Percentiles rank a stretch among this genome's conserved stretches.
phyloP scores from a whole-genome alignment of 2,113 vertebrate species.

The Pogona vitticeps region DNA sequence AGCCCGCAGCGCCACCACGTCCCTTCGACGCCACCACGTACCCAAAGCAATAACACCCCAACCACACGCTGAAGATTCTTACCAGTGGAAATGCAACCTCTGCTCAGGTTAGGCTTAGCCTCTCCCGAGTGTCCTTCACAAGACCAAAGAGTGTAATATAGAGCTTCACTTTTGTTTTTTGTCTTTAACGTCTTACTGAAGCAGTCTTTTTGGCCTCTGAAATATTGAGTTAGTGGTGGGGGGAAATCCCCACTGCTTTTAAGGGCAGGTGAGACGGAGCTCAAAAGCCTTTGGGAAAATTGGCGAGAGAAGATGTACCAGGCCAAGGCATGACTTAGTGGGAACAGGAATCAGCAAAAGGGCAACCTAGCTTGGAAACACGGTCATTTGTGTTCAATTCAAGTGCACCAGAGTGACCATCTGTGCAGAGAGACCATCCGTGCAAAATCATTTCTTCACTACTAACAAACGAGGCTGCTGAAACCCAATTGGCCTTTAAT shows the following conservation, averaged over 20 bases:
- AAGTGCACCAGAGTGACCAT: slow-evolving; percentile 10
- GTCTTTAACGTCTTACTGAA: background rate
- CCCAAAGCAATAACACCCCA: background rate
- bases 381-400: background rate
- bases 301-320: background rate
- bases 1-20: too few relatives aligned
- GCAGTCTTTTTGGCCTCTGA: background rate
- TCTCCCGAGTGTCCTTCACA: background rate
- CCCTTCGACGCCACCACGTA: too few relatives aligned
- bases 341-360: background rate
- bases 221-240: background rate
- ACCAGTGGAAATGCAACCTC: background rate
- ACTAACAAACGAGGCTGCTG: slow-evolving; percentile 9
- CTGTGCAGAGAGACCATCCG: background rate
- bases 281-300: background rate
- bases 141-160: background rate
- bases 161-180: background rate
- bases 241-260: background rate
- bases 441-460: background rate
- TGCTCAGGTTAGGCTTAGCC: background rate
- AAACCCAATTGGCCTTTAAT: slow-evolving; percentile 9
- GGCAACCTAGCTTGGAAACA: background rate
- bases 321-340: slow-evolving; percentile 17
- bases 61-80: background rate
- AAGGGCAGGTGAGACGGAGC: background rate